phyloP scores from a whole-genome alignment of 1,140 invertebrate species.

The Neoseiulus cucumeris region DNA sequence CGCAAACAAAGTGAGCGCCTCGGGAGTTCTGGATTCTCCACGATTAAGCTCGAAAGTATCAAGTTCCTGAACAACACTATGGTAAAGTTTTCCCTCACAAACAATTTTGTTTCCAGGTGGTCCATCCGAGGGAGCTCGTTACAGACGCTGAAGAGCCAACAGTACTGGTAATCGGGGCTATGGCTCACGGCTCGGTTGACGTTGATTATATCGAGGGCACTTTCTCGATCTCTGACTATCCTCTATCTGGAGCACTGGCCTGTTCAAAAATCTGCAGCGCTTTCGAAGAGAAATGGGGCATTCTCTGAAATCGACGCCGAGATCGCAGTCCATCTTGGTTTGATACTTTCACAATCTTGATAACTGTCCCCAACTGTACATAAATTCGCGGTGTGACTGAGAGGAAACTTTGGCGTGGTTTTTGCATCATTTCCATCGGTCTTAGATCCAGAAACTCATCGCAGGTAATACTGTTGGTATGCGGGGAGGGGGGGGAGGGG shows the following conservation, averaged over 20 bases:
- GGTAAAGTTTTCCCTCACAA: background rate
- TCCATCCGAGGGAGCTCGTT: slow-evolving; percentile 57
- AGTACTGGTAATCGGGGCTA: slow-evolving; percentile 79
- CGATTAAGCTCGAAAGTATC: background rate
- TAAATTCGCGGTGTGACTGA: no score
- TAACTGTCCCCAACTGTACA: no score
- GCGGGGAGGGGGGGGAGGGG: no score
- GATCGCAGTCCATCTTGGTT: no score
- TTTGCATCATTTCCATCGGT: no score
- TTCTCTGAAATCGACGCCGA: slow-evolving; percentile 35
- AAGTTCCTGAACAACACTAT: background rate
- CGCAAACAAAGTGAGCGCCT: slow-evolving; percentile 42
- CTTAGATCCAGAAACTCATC: no score
- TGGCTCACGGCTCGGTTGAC: slow-evolving; percentile 83
- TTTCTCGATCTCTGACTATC: slow-evolving; percentile 84
- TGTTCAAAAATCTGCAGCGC: slow-evolving; percentile 89
- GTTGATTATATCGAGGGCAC: slow-evolving; percentile 75
- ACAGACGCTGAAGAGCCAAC: slow-evolving; percentile 57
- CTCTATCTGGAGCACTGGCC: slow-evolving; percentile 80
- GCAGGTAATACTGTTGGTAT: no score
- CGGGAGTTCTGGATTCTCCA: no score
- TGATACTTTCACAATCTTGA: no score
- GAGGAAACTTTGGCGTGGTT: no score
- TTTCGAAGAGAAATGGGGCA: slow-evolving; percentile 87
- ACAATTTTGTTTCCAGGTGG: slow-evolving; percentile 6